Percentiles rank a stretch among this genome's conserved stretches.
These are phyloP conservation scores for Sinocyclocheilus rhinocerous DNA, from an alignment of 2,113 vertebrate genomes.

Conservation along the genomic window DNA sequence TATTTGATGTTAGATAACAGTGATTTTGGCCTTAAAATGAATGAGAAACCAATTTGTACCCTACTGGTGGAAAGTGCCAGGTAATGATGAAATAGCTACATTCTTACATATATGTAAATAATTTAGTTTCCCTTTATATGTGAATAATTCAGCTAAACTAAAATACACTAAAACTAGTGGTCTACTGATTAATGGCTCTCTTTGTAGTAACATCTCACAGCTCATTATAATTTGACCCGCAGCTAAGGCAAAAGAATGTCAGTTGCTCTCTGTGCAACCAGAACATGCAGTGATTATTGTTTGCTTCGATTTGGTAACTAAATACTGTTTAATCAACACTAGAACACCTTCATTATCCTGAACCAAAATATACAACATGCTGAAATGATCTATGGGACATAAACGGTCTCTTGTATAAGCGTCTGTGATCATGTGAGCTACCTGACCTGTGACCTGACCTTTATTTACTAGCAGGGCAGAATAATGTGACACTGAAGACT, in stretches of 20 bases:
- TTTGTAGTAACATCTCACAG: background rate
- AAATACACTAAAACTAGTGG: background rate
- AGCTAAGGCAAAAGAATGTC: background rate
- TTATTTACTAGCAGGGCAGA: background rate
- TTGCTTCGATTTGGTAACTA: background rate
- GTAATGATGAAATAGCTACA: slow-evolving; percentile 29
- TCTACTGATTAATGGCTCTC: background rate
- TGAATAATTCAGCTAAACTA: background rate
- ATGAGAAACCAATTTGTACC: background rate
- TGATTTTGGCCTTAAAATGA: background rate
- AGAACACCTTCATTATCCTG: background rate
- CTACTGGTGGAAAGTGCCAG: background rate
- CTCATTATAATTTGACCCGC: background rate
- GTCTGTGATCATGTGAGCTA: background rate
- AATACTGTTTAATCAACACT: background rate
- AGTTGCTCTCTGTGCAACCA: background rate
- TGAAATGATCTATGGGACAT: background rate
- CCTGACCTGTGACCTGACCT: background rate
- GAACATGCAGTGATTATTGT: background rate
- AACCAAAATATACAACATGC: background rate
- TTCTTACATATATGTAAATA: slow-evolving; percentile 1
- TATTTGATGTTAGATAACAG: background rate
- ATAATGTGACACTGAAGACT: too few relatives aligned
- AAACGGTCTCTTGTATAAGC: background rate
- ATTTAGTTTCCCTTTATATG: background rate